Conservation (phyloP, 2,113 vertebrate species). For the Pomatorhinus ruficollis region DNA sequence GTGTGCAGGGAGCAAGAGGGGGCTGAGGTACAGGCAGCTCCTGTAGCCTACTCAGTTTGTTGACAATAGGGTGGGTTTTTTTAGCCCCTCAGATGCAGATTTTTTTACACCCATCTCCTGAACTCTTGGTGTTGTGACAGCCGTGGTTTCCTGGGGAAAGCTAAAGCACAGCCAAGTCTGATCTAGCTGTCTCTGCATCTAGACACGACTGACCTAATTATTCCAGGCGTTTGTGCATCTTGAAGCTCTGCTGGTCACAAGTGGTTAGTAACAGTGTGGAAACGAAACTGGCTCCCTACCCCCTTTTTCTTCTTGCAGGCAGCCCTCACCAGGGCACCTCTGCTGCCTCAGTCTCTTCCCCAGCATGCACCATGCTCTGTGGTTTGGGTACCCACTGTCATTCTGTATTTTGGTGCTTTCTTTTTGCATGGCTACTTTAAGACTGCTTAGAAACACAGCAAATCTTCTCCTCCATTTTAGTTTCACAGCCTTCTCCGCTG, state of each 20-base stretch:
- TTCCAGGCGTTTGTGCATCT: not conserved
- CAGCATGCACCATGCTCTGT: not conserved
- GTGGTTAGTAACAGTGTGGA: not conserved
- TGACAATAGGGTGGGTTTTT: not conserved
- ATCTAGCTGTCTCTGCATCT: not conserved
- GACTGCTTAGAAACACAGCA: not conserved
- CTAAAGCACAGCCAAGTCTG: not conserved
- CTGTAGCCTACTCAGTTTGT: not conserved
- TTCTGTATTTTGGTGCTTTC: not conserved
- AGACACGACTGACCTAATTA: conserved; percentile 17
- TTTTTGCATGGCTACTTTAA: not conserved
- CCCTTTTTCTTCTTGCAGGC: not conserved
- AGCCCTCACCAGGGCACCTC: not conserved
- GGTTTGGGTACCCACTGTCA: not conserved
- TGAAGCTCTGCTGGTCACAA: conserved; percentile 5
- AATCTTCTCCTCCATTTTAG: not conserved
- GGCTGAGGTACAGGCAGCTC: not conserved
- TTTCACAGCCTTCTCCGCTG: not conserved
- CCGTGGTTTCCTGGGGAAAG: not conserved
- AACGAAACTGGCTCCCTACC: not conserved
- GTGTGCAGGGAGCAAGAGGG: not conserved
- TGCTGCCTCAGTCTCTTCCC: not conserved
- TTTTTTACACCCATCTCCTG: not conserved
- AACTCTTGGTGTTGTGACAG: not conserved
- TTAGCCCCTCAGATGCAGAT: not conserved